Evolutionary conservation across 2,888 invertebrate genomes (phyloP).

Genomic region (Caenorhabditis macrosperma): DNA sequence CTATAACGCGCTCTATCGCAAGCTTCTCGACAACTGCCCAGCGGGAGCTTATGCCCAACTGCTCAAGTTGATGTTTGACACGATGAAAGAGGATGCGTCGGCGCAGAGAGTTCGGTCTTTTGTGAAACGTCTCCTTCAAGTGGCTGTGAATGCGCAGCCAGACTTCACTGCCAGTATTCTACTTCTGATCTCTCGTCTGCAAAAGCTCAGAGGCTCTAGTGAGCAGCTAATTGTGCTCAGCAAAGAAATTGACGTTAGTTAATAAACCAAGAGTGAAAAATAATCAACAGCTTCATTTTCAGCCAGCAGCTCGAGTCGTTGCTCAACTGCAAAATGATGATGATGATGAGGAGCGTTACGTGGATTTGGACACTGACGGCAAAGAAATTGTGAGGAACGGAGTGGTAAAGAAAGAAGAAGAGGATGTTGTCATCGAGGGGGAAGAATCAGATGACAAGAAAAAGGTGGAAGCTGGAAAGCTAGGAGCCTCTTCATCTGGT

Average conservation of each 20-base stretch:
- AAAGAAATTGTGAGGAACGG: slow-evolving; percentile 41
- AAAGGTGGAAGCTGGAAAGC: slow-evolving; percentile 45
- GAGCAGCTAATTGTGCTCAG: slow-evolving; percentile 83
- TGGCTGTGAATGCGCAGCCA: slow-evolving; percentile 85
- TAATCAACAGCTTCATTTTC: slow-evolving; percentile 34
- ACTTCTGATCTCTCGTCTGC: slow-evolving; percentile 83
- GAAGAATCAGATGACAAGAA: slow-evolving; percentile 49
- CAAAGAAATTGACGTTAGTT: slow-evolving; percentile 62
- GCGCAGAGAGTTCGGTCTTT: slow-evolving; percentile 87
- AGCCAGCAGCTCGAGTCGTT: slow-evolving; percentile 49
- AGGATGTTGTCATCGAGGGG: slow-evolving; percentile 22
- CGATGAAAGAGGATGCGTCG: slow-evolving; percentile 83
- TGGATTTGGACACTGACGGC: slow-evolving; percentile 77
- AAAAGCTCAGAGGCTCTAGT: slow-evolving; percentile 82
- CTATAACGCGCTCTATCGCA: slow-evolving; percentile 91
- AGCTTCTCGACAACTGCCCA: slow-evolving; percentile 86
- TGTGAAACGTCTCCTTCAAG: slow-evolving; percentile 86
- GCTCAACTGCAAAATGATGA: slow-evolving; percentile 70
- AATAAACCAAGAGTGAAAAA: too few species aligned
- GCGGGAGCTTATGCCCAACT: slow-evolving; percentile 82
- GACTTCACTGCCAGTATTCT: slow-evolving; percentile 89
- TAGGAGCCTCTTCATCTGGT: slow-evolving; percentile 44
- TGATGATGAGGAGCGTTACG: slow-evolving; percentile 81
- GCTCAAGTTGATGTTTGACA: slow-evolving; percentile 82
- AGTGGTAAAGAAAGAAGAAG: slow-evolving; percentile 23